phyloP scores from a whole-genome alignment of 2,113 vertebrate species.

The Peromyscus maniculatus region DNA sequence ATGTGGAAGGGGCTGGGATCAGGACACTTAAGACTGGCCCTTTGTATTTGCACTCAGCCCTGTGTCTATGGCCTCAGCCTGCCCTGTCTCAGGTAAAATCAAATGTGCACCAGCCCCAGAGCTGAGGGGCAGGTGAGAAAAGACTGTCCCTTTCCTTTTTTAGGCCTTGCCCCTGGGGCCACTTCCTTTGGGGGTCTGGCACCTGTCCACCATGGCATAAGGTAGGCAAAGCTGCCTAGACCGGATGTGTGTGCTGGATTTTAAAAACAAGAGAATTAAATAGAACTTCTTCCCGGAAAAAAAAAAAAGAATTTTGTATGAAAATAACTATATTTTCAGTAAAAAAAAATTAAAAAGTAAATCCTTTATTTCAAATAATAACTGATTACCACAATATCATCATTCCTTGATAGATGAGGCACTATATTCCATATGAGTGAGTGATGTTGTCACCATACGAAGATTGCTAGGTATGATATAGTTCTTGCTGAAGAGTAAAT shows the following conservation, averaged over 20 bases:
- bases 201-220: not conserved
- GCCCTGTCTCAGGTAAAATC: not conserved
- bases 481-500: not conserved
- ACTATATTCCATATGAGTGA: not conserved
- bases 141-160: not conserved
- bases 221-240: conserved; percentile 30
- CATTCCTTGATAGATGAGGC: not conserved
- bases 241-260: conserved; percentile 75
- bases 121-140: not conserved
- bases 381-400: not conserved
- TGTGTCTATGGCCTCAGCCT: conserved; percentile 14
- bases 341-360: not conserved
- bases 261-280: conserved; percentile 84
- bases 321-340: not conserved
- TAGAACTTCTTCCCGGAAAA: conserved; percentile 30
- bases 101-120: not conserved
- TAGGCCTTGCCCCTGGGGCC: not conserved
- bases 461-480: not conserved
- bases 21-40: not conserved
- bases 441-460: not conserved
- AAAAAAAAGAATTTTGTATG: not conserved
- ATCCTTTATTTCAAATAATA: not conserved
- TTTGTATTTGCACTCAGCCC: not conserved
- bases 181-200: not conserved
- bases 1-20: not conserved